Conservation (phyloP, 2,888 invertebrate genomes). For the Anodontia alba region DNA sequence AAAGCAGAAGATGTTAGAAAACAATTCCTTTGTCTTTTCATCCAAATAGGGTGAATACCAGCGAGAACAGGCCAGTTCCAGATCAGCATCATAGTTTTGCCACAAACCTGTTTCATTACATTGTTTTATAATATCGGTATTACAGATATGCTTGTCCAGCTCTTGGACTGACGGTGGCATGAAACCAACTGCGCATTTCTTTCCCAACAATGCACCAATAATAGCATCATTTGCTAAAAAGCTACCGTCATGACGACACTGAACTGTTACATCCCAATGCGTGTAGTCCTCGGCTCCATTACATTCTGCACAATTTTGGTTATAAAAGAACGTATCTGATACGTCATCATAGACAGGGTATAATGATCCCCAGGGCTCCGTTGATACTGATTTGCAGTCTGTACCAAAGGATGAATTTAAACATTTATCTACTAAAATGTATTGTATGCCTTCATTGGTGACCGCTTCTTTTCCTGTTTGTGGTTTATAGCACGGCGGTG, state of each 20-base stretch:
- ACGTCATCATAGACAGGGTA: not conserved
- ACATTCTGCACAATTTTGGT: not conserved
- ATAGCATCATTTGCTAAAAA: too few species aligned
- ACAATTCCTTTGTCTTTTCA: too few species aligned
- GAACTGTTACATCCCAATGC: not conserved
- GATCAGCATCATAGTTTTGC: not conserved
- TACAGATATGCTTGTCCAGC: not conserved
- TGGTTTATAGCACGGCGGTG: not conserved
- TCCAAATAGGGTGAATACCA: not conserved
- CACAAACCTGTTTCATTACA: not conserved
- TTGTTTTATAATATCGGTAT: not conserved
- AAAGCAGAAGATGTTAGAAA: not conserved
- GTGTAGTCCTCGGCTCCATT: not conserved
- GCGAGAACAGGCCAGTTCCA: not conserved
- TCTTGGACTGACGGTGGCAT: not conserved
- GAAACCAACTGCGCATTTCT: not conserved
- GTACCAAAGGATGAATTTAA: too few species aligned
- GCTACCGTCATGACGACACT: too few species aligned
- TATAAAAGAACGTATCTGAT: not conserved
- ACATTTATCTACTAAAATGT: not conserved
- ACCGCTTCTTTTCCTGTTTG: too few species aligned
- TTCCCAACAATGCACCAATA: too few species aligned
- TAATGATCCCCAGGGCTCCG: not conserved
- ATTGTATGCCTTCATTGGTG: not conserved
- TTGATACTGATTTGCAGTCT: not conserved